Base-by-base conservation (phyloP, 2,888 invertebrate species). In the Alentia gelatinosa region DNA sequence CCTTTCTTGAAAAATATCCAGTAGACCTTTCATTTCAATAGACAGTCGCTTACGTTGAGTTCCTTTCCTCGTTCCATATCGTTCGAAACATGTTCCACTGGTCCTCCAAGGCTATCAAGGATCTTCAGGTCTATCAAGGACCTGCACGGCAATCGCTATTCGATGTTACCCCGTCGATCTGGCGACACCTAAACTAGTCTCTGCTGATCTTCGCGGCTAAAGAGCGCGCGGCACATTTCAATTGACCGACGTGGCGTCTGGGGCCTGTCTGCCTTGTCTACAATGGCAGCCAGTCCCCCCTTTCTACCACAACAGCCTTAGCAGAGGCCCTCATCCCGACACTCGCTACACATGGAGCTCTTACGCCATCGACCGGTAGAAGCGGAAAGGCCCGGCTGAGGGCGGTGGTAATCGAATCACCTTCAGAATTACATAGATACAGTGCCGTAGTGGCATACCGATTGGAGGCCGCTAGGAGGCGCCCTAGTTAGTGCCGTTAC, bases 371-470 rank as follows among this genome's bases (percentile, higher is more conserved):
- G 68, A 68, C 68, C 23, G 68, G 30, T 30, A 30, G 68, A 56
- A 56, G 19, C 56, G 68, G 30, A 26, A 68, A 68, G 23, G 68
- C 12, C 26, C 0, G 26, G 68, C 30, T 30, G 68, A 68, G 30
- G 30, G 68, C 68, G 68, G 30, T 26, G 30, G 68, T 68, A 68
- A 68, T 68, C 68, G 68, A 68, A 68, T 68, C 68, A 68, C n/a
- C 68, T 26, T 68, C 30, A 12, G 68, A 30, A 68, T 68, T 68
- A 68, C 68, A 68, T n/a, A 30, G 68, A 68, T 30, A 68, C 30
- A 30, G 26, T n/a, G n/a, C n/a, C 30, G 68, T 26, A 26, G 68
- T 12, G 68, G 30, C 68, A 68, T 33, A 30, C 68, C 68, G 68
- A 68, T 68, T n/a, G 68, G 26, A 12, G 26, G 33, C 47, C 26